These are phyloP conservation scores for Anser cygnoides DNA, from an alignment of 2,113 vertebrate species.

Conservation along the genomic window DNA sequence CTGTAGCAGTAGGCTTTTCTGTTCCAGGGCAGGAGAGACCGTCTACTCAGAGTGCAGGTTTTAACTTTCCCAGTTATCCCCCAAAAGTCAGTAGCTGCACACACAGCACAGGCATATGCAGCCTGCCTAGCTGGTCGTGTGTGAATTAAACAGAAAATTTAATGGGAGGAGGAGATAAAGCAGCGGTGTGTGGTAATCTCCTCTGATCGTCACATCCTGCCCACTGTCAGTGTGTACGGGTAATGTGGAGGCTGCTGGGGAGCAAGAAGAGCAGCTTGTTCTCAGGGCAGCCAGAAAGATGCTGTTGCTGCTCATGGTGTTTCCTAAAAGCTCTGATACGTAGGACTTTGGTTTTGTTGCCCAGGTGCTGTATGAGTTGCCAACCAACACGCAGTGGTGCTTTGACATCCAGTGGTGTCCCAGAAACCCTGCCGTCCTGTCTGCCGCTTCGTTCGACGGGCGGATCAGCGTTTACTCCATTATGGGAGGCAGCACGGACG, in stretches of 20 bases:
- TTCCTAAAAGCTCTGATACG: neutral
- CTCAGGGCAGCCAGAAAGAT: neutral
- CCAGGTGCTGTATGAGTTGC: conserved; percentile 93
- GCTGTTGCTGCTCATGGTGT: fast-evolving
- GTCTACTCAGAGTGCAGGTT: neutral
- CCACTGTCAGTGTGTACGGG: fast-evolving
- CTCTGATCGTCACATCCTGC: neutral
- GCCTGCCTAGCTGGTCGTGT: neutral
- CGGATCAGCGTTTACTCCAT: conserved; percentile 92
- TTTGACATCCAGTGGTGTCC: conserved; percentile 99
- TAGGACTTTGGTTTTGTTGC: neutral
- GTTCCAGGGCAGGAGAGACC: neutral
- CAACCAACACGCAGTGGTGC: conserved; percentile 94
- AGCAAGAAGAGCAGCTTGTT: neutral
- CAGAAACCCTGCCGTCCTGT: conserved; percentile 91
- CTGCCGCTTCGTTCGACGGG: conserved; percentile 92
- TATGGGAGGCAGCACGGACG: conserved; percentile 90
- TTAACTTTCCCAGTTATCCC: neutral
- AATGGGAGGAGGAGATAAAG: neutral
- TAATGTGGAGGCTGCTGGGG: neutral
- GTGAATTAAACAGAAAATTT: neutral
- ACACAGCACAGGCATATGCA: neutral
- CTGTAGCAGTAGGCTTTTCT: neutral
- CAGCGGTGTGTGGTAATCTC: neutral
- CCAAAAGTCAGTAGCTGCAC: neutral